These are phyloP conservation scores for Phrynocephalus forsythii DNA, from an alignment of 2,797 vertebrate species.

Conservation along the genomic window DNA sequence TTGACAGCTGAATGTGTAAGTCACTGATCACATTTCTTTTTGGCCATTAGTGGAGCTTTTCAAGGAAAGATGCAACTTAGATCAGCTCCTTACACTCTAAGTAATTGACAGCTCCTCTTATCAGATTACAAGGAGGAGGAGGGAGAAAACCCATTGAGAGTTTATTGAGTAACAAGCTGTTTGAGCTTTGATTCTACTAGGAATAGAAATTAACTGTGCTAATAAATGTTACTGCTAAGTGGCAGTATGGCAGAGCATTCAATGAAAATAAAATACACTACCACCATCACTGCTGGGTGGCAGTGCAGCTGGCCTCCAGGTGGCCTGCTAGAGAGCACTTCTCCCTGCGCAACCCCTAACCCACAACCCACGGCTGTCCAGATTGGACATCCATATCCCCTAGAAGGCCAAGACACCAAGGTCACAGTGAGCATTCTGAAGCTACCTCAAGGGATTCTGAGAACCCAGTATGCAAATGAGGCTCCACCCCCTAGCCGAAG, in stretches of 20 bases:
- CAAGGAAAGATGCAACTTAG: slow-evolving; percentile 33
- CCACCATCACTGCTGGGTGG: slow-evolving; percentile 28
- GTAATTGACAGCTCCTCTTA: slow-evolving; percentile 31
- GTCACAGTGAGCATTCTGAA: no score
- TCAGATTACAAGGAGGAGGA: slow-evolving; percentile 35
- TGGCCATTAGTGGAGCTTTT: neutral
- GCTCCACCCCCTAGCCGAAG: no score
- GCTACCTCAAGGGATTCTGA: no score
- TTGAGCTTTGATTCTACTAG: slow-evolving; percentile 54
- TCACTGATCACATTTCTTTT: slow-evolving; percentile 26
- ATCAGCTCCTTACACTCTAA: slow-evolving; percentile 12
- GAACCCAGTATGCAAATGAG: no score
- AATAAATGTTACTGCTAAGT: slow-evolving; percentile 64
- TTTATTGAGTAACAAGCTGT: slow-evolving; percentile 34
- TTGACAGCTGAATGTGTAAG: slow-evolving; percentile 27
- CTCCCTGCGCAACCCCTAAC: no score
- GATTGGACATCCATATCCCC: no score
- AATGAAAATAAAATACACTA: slow-evolving; percentile 64
- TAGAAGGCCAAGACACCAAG: no score
- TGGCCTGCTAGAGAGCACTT: no score
- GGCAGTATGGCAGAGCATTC: slow-evolving; percentile 57
- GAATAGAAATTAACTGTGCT: slow-evolving; percentile 64
- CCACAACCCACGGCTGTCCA: no score
- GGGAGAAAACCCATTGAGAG: slow-evolving; percentile 17
- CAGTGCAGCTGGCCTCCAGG: no score